Evolutionary conservation across 2,797 vertebrate species (phyloP).

Genomic region (Rhinichthys osculus): DNA sequence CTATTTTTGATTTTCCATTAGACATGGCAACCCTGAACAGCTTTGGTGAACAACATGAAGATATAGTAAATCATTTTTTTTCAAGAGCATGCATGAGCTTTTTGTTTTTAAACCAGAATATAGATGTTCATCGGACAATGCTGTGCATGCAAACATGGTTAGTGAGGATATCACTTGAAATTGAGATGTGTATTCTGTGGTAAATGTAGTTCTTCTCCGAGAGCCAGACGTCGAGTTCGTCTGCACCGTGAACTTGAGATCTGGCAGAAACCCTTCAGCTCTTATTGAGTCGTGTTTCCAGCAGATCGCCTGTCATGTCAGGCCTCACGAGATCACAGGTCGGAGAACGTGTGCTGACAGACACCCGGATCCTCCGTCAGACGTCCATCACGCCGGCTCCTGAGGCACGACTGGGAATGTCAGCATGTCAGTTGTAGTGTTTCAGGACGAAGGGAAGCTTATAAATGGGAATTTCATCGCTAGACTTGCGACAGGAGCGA

Average conservation of each 20-base stretch:
- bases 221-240: not conserved
- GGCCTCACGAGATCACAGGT: constrained; percentile 44
- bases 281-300: constrained; percentile 44
- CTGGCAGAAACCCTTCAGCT: not conserved
- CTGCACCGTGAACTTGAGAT: not conserved
- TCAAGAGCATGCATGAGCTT: not conserved
- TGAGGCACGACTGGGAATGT: constrained; percentile 43
- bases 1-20: too few species aligned
- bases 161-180: not conserved
- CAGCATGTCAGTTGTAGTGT: constrained; percentile 36
- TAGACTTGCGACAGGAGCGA: constrained; percentile 14
- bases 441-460: not conserved
- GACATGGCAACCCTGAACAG: not conserved
- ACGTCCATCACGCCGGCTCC: constrained; percentile 49
- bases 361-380: constrained; percentile 43
- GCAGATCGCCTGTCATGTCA: constrained; percentile 53
- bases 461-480: constrained; percentile 24
- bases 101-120: not conserved
- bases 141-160: not conserved
- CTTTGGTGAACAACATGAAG: not conserved
- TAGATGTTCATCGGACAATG: not conserved
- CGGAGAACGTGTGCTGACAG: constrained; percentile 39
- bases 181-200: not conserved
- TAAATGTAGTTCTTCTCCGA: not conserved
- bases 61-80: not conserved